Base-by-base conservation (phyloP, 2,888 invertebrate genomes). In the Notodonta ziczac region DNA sequence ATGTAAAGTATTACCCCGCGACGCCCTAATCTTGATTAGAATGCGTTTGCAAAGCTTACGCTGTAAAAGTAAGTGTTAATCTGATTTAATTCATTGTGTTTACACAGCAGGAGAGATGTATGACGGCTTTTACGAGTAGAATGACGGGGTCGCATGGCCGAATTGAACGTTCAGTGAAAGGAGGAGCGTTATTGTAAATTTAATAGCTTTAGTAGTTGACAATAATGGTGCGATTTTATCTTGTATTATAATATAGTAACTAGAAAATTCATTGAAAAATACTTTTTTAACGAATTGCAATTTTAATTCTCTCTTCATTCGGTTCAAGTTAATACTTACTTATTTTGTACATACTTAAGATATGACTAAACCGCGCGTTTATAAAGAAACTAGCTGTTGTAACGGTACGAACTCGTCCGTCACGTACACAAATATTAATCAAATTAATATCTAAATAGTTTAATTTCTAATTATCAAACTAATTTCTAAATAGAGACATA, bases 71-170 rank as follows among this genome's bases (percentile, higher is more conserved):
- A 88, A 92, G 92, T 91, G 93, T 91, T 92, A 93, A 93, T 93
- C 93, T 89, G 91, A 92, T 92, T 90, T 89, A 85, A 87, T 87
- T 84, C 86, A 90, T 89, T 91, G 89, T 90, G 84, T 87, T 84
- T 83, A 82, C 88, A 65, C 90, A 86, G 88, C 88, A 82, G 90
- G 24, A 24, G 90, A 84, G 79, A 76, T 77, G 83, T 83, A 81
- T 85, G 85, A 83, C 84, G 81, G 61, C 66, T 76, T 86, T 89
- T 86, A n/a, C n/a, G n/a, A n/a, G n/a, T n/a, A 82, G 64, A 61
- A 77, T 78, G 71, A 81, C 84, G 78, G 87, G 87, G 81, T 74
- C 75, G 68, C 61, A 71, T 71, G 59, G 51, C 35, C 67, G 65
- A 61, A 64, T 66, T 67, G 66, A 69, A 76, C 64, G 63, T 74